A percentile compares a stretch with the other conserved stretches of the same genome.
phyloP scores from a whole-genome alignment of 1,140 invertebrate species.

The Lethocerus indicus region DNA sequence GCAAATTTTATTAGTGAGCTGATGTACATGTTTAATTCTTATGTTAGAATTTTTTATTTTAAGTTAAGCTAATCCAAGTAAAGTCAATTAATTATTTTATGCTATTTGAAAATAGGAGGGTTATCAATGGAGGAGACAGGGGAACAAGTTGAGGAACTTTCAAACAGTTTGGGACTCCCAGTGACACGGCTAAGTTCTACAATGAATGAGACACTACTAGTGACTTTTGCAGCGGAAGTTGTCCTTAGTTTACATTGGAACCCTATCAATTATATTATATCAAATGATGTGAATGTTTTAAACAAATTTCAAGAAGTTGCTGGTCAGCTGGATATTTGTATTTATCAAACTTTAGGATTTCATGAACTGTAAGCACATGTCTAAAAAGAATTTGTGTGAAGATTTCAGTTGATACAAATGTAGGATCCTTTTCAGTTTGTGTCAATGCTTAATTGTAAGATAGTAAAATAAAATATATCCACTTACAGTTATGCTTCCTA shows the following conservation, averaged over 20 bases:
- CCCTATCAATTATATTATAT: constrained; percentile 1
- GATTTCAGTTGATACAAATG: background rate
- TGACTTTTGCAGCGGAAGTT: background rate
- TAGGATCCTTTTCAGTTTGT: background rate
- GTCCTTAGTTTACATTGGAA: constrained; percentile 3
- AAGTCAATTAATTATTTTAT: background rate
- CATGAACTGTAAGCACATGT: background rate
- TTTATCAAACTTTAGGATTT: background rate
- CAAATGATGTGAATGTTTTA: background rate
- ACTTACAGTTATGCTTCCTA: background rate
- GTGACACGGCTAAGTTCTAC: background rate
- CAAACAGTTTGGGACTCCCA: background rate
- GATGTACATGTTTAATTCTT: background rate
- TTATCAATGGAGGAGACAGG: background rate
- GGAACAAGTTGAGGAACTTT: background rate
- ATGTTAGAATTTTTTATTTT: background rate
- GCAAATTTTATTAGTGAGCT: background rate
- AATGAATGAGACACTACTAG: background rate
- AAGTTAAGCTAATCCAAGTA: background rate
- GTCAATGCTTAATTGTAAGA: no score
- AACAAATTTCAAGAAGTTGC: constrained; percentile 1
- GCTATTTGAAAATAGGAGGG: background rate
- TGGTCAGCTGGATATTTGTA: constrained; percentile 4
- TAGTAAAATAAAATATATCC: background rate
- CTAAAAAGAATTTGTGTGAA: background rate